Evolutionary conservation across 1,140 invertebrate genomes (phyloP), one percentile per base, ranked within the genome.

Genomic region (Araneus ventricosus): DNA sequence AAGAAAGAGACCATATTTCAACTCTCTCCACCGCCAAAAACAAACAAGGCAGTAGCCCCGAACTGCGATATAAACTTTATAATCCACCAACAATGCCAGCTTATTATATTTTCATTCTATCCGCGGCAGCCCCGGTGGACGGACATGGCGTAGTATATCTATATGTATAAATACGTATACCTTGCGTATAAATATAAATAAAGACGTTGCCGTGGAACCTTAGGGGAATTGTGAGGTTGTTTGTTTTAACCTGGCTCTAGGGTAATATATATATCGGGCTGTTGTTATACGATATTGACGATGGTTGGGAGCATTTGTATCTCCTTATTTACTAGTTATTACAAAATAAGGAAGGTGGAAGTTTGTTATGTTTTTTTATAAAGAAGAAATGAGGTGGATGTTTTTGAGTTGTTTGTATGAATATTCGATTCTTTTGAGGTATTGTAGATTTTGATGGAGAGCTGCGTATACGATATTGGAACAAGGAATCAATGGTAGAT

Each of bases 71-170:
- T 84, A 45, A 88, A 75, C 61, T 88, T 88, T 88, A 88, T 88
- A 88, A 88, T 88, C 87, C 63, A 52, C 34, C 61, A 67, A 75
- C 87, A 88, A 75, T 45, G 63, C 14, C 87, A 75, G 84, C 45
- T 86, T 88, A 88, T 70, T 88, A 88, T 75, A 75, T 75, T 88
- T 88, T 75, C 59, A 88, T 88, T 75, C 84, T 37, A 52, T 27
- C 63, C 87, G 22, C 87, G 34, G 39, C 10, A 14, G 24, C 45
- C 82, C 41, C 82, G 41, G 52, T 84, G 41, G 27, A 57, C 2
- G 70, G 34, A 22, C 70, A 75, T 5, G n/a, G 10, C 6, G 8
- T 57, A 17, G 4, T 84, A 52, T 84, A 52, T 84, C 39, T 84
- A 84, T 84, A 57, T 84, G 82, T 45, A 84, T 84, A 52, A n/a